Percentiles rank a stretch among this genome's conserved stretches.
phyloP scores from a whole-genome alignment of 92 coral and sea anemone species.

The Hydrozoanthus gracilis region DNA sequence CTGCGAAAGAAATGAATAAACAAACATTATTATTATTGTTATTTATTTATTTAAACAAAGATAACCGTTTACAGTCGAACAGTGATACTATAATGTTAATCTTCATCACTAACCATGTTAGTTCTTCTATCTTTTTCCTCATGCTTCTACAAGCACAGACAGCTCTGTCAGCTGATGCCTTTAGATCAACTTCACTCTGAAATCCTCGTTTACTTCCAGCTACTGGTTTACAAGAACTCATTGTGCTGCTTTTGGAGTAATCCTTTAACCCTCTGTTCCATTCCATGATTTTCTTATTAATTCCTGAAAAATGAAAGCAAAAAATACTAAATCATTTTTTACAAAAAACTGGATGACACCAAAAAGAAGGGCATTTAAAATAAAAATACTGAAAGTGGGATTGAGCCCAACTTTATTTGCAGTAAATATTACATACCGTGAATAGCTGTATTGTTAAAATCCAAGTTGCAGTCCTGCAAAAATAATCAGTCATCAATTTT shows the following conservation, averaged over 20 bases:
- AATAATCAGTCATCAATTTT: not conserved
- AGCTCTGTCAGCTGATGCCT: constrained; percentile 23
- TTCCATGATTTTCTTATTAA: constrained; percentile 43
- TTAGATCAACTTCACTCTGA: not conserved
- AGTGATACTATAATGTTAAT: not conserved
- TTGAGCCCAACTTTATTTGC: too few relatives aligned
- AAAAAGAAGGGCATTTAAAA: not conserved
- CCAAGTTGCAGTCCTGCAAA: constrained; percentile 19
- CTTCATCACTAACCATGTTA: constrained; percentile 54
- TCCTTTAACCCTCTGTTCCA: constrained; percentile 34
- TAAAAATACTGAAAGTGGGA: not conserved
- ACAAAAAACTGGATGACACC: not conserved
- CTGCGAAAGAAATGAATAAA: too few relatives aligned
- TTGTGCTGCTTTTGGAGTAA: not conserved
- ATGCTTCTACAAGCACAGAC: constrained; percentile 55
- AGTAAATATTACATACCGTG: constrained; percentile 6
- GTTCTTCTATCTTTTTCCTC: constrained; percentile 57
- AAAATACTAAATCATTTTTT: not conserved
- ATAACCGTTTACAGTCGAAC: too few relatives aligned
- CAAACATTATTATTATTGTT: too few relatives aligned
- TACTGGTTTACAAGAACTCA: not conserved
- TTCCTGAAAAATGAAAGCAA: not conserved
- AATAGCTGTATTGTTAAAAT: constrained; percentile 7
- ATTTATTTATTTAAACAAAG: too few relatives aligned
- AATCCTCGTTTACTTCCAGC: not conserved